Conservation (phyloP, 2,888 invertebrate genomes). For the Argyresthia goedartella region DNA sequence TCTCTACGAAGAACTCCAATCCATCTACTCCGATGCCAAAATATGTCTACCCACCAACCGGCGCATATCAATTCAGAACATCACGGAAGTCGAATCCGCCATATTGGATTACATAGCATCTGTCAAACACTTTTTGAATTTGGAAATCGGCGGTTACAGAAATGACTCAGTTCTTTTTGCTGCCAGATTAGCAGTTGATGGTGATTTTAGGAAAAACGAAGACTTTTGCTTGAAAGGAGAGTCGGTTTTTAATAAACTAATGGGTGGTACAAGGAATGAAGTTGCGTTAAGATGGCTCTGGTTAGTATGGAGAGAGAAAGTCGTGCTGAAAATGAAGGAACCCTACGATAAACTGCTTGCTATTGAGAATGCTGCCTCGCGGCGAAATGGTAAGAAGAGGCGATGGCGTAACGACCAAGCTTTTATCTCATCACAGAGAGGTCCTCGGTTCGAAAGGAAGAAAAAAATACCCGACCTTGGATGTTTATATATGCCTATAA, state of each 20-base stretch:
- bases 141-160: conserved; percentile 4
- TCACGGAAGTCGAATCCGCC: conserved; percentile 30
- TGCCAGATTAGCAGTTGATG: conserved; percentile 19
- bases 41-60: conserved; percentile 57
- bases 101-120: conserved; percentile 31
- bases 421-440: too few relatives aligned
- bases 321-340: conserved; percentile 67
- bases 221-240: conserved; percentile 72
- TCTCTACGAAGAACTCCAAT: conserved; percentile 64
- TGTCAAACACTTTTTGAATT: conserved; percentile 17
- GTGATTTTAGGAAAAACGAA: conserved; percentile 10
- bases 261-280: conserved; percentile 58
- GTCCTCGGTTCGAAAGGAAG: too few relatives aligned
- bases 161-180: conserved; percentile 15
- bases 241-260: conserved; percentile 72
- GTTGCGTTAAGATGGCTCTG: conserved; percentile 73
- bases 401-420: too few relatives aligned
- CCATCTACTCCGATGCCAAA: conserved; percentile 69
- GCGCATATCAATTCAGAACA: conserved; percentile 17
- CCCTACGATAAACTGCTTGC: conserved; percentile 65
- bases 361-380: conserved; percentile 75
- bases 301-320: conserved; percentile 75
- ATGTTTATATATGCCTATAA: too few relatives aligned
- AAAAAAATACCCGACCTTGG: too few relatives aligned
- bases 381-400: conserved; percentile 68